Evolutionary conservation across 2,888 invertebrate species (phyloP), one percentile per base, ranked within the genome.

Genomic region (Agrotis segetum): DNA sequence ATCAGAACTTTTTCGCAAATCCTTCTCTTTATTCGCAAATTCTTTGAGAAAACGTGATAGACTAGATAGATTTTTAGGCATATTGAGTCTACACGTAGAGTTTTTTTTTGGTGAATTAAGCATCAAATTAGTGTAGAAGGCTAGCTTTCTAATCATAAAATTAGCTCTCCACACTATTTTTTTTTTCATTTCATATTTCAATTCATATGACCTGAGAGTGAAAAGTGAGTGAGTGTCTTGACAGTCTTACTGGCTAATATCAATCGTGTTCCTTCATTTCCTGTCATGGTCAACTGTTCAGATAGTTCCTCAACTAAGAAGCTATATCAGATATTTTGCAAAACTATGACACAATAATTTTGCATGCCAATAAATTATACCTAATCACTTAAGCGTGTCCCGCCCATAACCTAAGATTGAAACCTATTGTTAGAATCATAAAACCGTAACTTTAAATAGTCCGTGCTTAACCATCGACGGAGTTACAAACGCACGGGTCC

Each of bases 361-460:
- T 0, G 0, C 14, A 4, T 14, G 34, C 14, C 24, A 17, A 24
- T 46, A n/a, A 40, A 55, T 53, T 11, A 3, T 65, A 58, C 13
- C 0, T 50, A 13, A 40, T 40, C 11, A 40, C 13, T 1, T 14
- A 29, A 52, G 34, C 52, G 1, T 47, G 72, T 19, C 50, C 14
- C 24, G 13, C 34, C 17, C 14, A 19, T 72, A 52, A 24, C 3
- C 3, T 34, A 58, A 50, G 13, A n/a, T 29, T 24, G 16, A 9
- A 59, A 24, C 13, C 24, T 58, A 52, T 58, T 47, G 47, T 65
- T 52, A 24, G 56, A 56, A 46, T 19, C 9, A 53, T 19, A 49
- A 44, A 49, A 60, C 53, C 49, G 19, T 63, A 60, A 46, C 40
- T 74, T 47, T 21, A 69, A 68, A 59, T 63, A 69, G 9, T 11